Percentiles rank a stretch among this genome's conserved stretches.
Evolutionary conservation across 2,113 vertebrate genomes (phyloP).

Genomic region (Tachuris rubrigastra): DNA sequence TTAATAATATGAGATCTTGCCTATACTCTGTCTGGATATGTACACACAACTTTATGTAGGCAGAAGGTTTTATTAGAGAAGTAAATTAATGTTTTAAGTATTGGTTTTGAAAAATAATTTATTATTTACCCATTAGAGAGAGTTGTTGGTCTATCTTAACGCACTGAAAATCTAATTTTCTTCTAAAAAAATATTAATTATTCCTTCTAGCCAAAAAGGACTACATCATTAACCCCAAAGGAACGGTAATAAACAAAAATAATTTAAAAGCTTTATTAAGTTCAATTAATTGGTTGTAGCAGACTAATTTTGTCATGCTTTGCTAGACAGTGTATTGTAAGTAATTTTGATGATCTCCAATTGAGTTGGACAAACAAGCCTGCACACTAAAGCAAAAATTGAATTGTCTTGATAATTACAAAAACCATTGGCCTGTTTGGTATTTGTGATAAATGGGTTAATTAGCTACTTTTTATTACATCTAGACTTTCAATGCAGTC

Average conservation of each 20-base stretch:
- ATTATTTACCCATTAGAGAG: conserved; percentile 39
- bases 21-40: background rate
- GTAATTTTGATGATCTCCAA: conserved; percentile 73
- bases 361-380: conserved; percentile 65
- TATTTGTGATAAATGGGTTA: conserved; percentile 74
- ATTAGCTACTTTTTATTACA: conserved; percentile 65
- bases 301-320: conserved; percentile 74
- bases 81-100: conserved; percentile 14
- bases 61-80: conserved; percentile 14
- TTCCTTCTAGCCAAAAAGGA: conserved; percentile 46
- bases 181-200: conserved; percentile 50
- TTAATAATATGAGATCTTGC: background rate
- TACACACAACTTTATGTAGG: background rate
- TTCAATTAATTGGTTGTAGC: conserved; percentile 72
- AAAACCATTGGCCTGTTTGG: conserved; percentile 69
- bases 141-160: conserved; percentile 49
- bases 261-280: conserved; percentile 73
- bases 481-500: background rate
- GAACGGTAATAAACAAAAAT: conserved; percentile 72
- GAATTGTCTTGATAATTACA: conserved; percentile 74
- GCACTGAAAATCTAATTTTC: conserved; percentile 60
- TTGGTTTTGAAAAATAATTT: conserved; percentile 55
- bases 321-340: conserved; percentile 72
- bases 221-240: conserved; percentile 63
- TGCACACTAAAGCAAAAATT: conserved; percentile 71